These are phyloP conservation scores for Erebia epiphron DNA, from an alignment of 2,888 invertebrate genomes.

Conservation along the genomic window DNA sequence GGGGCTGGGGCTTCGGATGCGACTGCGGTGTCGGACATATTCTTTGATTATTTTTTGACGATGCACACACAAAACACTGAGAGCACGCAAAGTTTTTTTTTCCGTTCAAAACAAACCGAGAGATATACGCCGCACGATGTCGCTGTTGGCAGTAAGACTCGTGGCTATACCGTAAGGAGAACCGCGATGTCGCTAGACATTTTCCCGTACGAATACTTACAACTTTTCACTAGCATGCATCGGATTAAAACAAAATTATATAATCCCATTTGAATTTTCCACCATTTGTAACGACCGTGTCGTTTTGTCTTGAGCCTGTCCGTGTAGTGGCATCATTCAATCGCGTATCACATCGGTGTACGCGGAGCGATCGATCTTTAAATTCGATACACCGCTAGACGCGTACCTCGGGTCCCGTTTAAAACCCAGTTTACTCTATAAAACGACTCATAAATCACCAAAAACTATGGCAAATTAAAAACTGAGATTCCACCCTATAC, in stretches of 20 bases:
- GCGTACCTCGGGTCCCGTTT: constrained; percentile 28
- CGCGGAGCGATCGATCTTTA: constrained; percentile 30
- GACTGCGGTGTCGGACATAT: too few relatives aligned
- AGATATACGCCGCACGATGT: constrained; percentile 4
- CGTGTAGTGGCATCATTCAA: neutral
- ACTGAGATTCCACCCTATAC: neutral
- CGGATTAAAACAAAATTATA: constrained; percentile 22
- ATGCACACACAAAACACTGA: too few relatives aligned
- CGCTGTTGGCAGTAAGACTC: constrained; percentile 24
- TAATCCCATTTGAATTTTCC: constrained; percentile 24
- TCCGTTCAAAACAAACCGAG: too few relatives aligned
- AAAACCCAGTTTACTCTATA: constrained; percentile 29
- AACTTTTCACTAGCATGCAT: constrained; percentile 38
- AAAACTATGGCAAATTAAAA: neutral
- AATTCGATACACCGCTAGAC: constrained; percentile 16
- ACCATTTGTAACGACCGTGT: neutral
- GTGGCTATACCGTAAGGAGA: constrained; percentile 35
- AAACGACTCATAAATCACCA: neutral
- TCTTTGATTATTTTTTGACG: too few relatives aligned
- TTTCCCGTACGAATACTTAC: constrained; percentile 37
- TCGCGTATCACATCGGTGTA: constrained; percentile 48
- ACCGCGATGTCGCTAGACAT: constrained; percentile 37
- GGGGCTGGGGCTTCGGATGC: too few relatives aligned
- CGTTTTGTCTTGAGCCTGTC: neutral
- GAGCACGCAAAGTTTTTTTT: too few relatives aligned